Percentiles rank a stretch among this genome's conserved stretches.
Conservation (phyloP, 2,888 invertebrate species). For the Sarcophaga subvicina region DNA sequence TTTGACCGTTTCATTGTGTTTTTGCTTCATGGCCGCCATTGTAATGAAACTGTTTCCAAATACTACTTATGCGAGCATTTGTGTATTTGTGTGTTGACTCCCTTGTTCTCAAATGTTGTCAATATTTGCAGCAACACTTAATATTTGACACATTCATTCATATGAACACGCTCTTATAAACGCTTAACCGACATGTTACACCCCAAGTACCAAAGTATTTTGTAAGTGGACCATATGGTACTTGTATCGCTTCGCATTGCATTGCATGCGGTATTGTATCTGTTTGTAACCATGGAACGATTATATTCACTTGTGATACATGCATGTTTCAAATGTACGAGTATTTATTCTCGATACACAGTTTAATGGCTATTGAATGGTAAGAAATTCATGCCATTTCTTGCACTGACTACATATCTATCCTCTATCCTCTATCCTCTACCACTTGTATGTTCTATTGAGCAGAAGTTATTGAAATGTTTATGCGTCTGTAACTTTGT, state of each 20-base stretch:
- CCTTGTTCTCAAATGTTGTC: constrained; percentile 40
- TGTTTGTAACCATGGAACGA: constrained; percentile 38
- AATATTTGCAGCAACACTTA: constrained; percentile 57
- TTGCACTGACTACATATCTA: constrained; percentile 17
- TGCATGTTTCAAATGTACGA: constrained; percentile 44
- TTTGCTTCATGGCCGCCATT: constrained; percentile 38
- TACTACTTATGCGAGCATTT: constrained; percentile 24
- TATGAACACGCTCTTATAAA: background rate
- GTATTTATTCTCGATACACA: constrained; percentile 55
- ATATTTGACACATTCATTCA: constrained; percentile 53
- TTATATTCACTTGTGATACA: constrained; percentile 50
- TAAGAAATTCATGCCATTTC: constrained; percentile 50
- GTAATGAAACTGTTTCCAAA: constrained; percentile 48
- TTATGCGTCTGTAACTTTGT: constrained; percentile 20
- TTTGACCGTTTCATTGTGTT: background rate
- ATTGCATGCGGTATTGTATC: background rate
- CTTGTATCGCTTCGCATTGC: constrained; percentile 25
- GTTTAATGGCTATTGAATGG: constrained; percentile 51
- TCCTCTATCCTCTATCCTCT: background rate
- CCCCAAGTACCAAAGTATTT: background rate
- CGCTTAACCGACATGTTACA: background rate
- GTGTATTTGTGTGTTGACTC: constrained; percentile 14
- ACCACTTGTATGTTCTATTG: constrained; percentile 52
- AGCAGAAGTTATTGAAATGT: constrained; percentile 63
- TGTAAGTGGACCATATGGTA: constrained; percentile 60